A percentile compares a stretch with the other conserved stretches of the same genome.
These are phyloP conservation scores for Prochilodus magdalenae DNA, from an alignment of 2,113 vertebrate genomes.

Conservation along the genomic window DNA sequence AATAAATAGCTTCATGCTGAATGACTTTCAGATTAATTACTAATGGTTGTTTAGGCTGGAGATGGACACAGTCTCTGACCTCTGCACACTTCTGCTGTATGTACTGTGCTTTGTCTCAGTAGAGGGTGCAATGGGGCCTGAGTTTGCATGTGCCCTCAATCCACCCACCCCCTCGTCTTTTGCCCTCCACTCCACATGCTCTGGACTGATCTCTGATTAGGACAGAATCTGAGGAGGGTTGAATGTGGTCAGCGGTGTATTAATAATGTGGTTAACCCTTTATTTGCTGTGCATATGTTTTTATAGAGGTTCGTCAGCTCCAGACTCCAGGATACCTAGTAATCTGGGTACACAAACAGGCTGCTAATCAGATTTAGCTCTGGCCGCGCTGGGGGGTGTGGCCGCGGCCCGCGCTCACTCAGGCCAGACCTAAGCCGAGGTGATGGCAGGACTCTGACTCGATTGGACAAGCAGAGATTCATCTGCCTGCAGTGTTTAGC, in stretches of 20 bases:
- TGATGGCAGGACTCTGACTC: background rate
- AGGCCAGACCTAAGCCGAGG: conserved; percentile 13
- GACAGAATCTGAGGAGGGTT: background rate
- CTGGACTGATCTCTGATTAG: background rate
- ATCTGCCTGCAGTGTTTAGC: conserved; percentile 18
- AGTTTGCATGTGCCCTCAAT: background rate
- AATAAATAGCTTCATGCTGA: no score
- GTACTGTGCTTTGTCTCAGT: background rate
- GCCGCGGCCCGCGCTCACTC: conserved; percentile 11
- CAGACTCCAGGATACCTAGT: conserved; percentile 40
- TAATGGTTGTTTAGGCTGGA: no score
- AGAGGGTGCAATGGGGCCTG: background rate
- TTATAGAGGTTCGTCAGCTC: conserved; percentile 2
- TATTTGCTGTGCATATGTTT: background rate
- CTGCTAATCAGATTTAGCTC: conserved; percentile 51
- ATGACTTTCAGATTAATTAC: no score
- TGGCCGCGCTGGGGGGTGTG: background rate
- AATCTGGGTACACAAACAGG: conserved; percentile 47
- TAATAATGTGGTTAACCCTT: conserved; percentile 28
- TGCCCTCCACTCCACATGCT: background rate
- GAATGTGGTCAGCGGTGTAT: conserved; percentile 22
- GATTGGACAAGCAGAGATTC: conserved; percentile 11
- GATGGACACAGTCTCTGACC: no score
- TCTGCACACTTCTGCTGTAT: no score
- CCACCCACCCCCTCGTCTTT: background rate